Percentiles rank a stretch among this genome's conserved stretches.
These are phyloP conservation scores for Nymphalis polychloros DNA, from an alignment of 2,888 invertebrate species.

Conservation along the genomic window DNA sequence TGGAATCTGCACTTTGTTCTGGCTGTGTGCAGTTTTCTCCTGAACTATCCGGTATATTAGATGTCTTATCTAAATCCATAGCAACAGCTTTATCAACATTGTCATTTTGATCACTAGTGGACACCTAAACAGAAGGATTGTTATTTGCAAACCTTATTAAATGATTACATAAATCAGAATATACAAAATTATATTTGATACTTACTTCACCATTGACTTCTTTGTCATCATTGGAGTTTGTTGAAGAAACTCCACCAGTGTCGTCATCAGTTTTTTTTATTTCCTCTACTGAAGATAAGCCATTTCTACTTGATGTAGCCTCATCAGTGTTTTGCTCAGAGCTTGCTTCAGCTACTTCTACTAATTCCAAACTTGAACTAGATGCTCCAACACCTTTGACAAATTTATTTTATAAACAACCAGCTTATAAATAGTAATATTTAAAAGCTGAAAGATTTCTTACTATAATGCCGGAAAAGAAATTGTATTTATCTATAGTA, in stretches of 20 bases:
- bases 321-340: conserved; percentile 56
- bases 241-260: conserved; percentile 76
- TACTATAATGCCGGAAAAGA: too few relatives aligned
- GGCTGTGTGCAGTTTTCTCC: conserved; percentile 69
- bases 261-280: conserved; percentile 62
- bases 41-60: conserved; percentile 72
- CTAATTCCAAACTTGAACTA: conserved; percentile 62
- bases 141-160: not conserved
- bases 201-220: conserved; percentile 73
- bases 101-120: conserved; percentile 68
- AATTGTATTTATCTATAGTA: too few relatives aligned
- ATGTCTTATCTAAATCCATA: conserved; percentile 59
- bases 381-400: conserved; percentile 56
- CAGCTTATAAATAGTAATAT: too few relatives aligned
- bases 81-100: conserved; percentile 49
- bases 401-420: not conserved
- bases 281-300: conserved; percentile 47
- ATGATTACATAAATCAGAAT: too few relatives aligned
- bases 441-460: too few relatives aligned
- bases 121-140: conserved; percentile 54
- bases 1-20: conserved; percentile 68
- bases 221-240: conserved; percentile 69
- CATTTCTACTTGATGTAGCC: conserved; percentile 67
- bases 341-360: conserved; percentile 64
- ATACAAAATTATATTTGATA: not conserved